Evolutionary conservation across 2,797 vertebrate genomes (phyloP).

Genomic region (Channa striata): DNA sequence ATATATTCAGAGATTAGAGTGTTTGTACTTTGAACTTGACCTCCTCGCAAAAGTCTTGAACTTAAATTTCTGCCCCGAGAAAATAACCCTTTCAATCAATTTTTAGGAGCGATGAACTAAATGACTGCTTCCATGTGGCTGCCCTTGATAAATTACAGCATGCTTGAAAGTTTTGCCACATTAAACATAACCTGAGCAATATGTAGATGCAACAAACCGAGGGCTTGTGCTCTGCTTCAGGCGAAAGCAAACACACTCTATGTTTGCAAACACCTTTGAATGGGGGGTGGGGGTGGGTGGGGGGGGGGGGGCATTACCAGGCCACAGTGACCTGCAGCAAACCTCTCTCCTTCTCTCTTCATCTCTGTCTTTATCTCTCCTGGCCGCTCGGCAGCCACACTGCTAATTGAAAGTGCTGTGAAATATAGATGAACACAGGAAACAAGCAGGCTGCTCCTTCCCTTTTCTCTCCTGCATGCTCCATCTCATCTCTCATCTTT

Average conservation of each 20-base stretch:
- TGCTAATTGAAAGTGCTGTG: conserved; percentile 89
- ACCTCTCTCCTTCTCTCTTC: conserved; percentile 45
- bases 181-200: conserved; percentile 65
- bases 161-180: conserved; percentile 48
- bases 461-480: conserved; percentile 62
- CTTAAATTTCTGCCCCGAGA: background rate
- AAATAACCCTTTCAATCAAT: background rate
- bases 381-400: conserved; percentile 41
- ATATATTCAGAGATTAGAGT: conserved; percentile 21
- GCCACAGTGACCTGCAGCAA: conserved; percentile 70
- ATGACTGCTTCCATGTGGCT: conserved; percentile 58
- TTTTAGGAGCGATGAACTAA: conserved; percentile 8
- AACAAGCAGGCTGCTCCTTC: conserved; percentile 65
- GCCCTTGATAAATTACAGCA: conserved; percentile 71
- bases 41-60: conserved; percentile 25
- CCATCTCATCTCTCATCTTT: conserved; percentile 63
- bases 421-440: conserved; percentile 92
- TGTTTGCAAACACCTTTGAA: conserved; percentile 65
- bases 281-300: background rate
- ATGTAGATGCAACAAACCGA: conserved; percentile 60
- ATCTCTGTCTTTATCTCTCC: conserved; percentile 51
- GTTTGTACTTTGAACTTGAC: conserved; percentile 53
- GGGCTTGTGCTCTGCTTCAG: conserved; percentile 36
- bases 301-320: conserved; percentile 47
- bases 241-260: conserved; percentile 71